Base-by-base conservation (phyloP, 2,888 invertebrate species). In the Mongoloraphidia duomilia region DNA sequence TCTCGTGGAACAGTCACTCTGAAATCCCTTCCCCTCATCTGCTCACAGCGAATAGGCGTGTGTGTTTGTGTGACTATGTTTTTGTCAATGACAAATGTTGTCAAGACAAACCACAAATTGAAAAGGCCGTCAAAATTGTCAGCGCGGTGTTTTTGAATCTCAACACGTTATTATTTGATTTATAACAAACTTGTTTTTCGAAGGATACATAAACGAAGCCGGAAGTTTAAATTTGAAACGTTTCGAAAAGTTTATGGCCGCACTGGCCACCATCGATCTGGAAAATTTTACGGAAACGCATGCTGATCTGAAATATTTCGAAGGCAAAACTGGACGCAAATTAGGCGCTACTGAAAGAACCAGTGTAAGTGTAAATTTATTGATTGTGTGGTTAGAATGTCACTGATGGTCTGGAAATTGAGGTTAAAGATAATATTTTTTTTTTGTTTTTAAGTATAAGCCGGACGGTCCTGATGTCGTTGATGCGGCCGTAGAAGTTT, bases 131-230 rank as follows among this genome's bases (percentile, higher is more conserved):
- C 12, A 39, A 9, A 10, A n/a, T n/a, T 10, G 36, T 9, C 12
- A 10, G 12, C 33, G 11, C 17, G 8, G 6, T 26, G 26, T 26
- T 26, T 26, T 26, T 3, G 26, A 6, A 26, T 26, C 26, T 11
- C 6, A 1, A 36, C 12, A 8, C 9, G 42, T 14, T 9, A 13
- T 13, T 13, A 41, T 48, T 34, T 9, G 38, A 36, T 41, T 26
- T 17, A 38, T 41, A 40, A 34, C 47, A 33, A 47, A 44, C 26
- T 46, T 39, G 52, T 49, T 51, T 50, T 52, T 65, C 63, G 45
- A 55, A 90, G 91, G 94, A 3, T 96, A 96, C 62, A 83, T 97
- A 53, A 96, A 97, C 67, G 93, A 95, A 67, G 73, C 76, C 5
- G 97, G 97, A 4, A 76, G 75, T 42, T 66, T 97, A 47, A 87